Conservation (phyloP, 2,113 vertebrate species). For the Dromas ardeola region DNA sequence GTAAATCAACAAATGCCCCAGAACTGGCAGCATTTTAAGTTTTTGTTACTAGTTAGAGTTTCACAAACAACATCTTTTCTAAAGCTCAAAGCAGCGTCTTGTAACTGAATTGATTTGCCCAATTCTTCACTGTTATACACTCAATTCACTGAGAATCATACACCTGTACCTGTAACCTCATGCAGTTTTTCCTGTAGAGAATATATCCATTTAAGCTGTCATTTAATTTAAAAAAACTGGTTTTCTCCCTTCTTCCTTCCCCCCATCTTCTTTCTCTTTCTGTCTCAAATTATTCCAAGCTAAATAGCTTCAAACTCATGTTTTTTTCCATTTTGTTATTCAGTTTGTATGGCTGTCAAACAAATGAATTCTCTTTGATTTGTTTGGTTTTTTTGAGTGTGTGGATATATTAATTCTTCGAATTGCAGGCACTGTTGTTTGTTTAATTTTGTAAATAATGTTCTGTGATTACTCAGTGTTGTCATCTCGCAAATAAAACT, state of each 20-base stretch:
- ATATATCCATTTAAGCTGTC: background rate
- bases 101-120: background rate
- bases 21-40: background rate
- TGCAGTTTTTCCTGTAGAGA: background rate
- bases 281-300: background rate
- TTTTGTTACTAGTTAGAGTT: background rate
- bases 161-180: background rate
- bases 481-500: background rate
- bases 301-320: background rate
- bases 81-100: background rate
- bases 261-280: background rate
- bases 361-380: slow-evolving; percentile 14
- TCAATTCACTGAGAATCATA: background rate
- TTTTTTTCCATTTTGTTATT: background rate
- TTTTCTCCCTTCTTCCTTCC: background rate
- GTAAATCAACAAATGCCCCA: background rate
- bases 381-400: background rate
- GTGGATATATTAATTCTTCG: background rate
- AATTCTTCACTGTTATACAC: background rate
- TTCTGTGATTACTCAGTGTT: background rate
- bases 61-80: background rate
- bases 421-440: background rate
- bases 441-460: slow-evolving; percentile 16
- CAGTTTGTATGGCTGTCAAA: background rate
- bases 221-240: background rate